phyloP scores from a whole-genome alignment of 92 coral and sea anemone species.

The Plumapathes pennacea region DNA sequence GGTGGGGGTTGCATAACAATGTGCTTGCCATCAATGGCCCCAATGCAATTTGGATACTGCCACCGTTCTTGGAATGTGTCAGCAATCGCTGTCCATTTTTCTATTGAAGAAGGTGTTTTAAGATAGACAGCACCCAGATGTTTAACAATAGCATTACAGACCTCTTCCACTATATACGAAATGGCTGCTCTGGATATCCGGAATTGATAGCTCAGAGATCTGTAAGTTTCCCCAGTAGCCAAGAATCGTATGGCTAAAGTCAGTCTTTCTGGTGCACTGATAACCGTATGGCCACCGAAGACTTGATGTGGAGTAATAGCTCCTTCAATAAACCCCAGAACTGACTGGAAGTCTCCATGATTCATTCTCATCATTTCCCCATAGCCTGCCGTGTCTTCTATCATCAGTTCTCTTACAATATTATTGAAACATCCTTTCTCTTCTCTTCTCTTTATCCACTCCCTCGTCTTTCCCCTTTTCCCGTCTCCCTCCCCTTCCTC shows the following conservation, averaged over 20 bases:
- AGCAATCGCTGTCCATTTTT: conserved; percentile 46
- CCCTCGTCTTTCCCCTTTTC: too few relatives aligned
- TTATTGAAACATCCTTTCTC: conserved; percentile 48
- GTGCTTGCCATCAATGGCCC: conserved; percentile 60
- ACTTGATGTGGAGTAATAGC: conserved; percentile 26
- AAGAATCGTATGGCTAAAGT: conserved; percentile 28
- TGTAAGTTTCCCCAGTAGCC: conserved; percentile 54
- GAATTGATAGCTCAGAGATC: conserved; percentile 46
- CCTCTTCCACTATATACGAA: conserved; percentile 30
- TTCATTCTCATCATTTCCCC: conserved; percentile 51
- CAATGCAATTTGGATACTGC: conserved; percentile 47
- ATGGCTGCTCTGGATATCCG: conserved; percentile 30
- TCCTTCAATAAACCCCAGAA: conserved; percentile 29
- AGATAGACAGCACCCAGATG: conserved; percentile 19
- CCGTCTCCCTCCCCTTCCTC: too few relatives aligned
- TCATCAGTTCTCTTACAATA: conserved; percentile 40
- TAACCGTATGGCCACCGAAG: conserved; percentile 28
- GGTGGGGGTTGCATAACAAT: conserved; percentile 42
- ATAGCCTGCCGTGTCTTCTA: conserved; percentile 55
- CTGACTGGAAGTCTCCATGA: conserved; percentile 18
- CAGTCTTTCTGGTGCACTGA: conserved; percentile 1
- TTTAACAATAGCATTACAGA: conserved; percentile 18
- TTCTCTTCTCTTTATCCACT: too few relatives aligned
- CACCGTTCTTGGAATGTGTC: conserved; percentile 29
- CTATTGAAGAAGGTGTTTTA: conserved; percentile 21